These are phyloP conservation scores for Psammodynastes pulverulentus DNA, from an alignment of 2,113 vertebrate genomes.

Conservation along the genomic window DNA sequence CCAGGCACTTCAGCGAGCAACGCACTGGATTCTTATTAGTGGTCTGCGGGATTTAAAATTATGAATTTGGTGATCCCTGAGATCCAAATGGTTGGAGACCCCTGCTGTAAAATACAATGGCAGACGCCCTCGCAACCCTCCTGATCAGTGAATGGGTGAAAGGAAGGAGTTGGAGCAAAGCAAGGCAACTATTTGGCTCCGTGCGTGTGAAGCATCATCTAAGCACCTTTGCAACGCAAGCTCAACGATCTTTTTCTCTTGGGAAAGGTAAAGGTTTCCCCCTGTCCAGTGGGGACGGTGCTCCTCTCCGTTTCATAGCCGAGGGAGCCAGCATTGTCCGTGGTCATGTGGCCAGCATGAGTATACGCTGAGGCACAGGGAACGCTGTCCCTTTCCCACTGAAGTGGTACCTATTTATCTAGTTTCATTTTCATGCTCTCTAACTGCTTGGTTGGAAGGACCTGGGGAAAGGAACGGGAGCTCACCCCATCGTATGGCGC, in stretches of 20 bases:
- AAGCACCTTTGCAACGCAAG: neutral
- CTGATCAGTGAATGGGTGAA: neutral
- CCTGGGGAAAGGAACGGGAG: neutral
- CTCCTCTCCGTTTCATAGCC: neutral
- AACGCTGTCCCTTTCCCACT: neutral
- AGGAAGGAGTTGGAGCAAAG: neutral
- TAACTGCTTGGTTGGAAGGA: neutral
- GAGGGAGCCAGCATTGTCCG: neutral
- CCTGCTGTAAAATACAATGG: neutral
- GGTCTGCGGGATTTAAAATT: no score
- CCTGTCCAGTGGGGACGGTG: neutral
- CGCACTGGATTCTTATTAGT: no score
- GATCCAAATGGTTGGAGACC: no score
- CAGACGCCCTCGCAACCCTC: neutral
- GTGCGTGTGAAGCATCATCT: neutral
- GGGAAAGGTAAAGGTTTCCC: neutral
- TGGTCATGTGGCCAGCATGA: neutral
- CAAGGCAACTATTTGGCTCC: neutral
- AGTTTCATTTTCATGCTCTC: neutral
- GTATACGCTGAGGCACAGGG: neutral
- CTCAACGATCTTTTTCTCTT: neutral
- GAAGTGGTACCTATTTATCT: neutral
- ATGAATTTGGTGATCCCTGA: no score
- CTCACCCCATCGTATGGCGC: neutral
- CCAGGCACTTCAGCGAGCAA: no score